These are phyloP conservation scores for Mactromeris polynyma DNA, from an alignment of 2,888 invertebrate genomes.

Conservation along the genomic window DNA sequence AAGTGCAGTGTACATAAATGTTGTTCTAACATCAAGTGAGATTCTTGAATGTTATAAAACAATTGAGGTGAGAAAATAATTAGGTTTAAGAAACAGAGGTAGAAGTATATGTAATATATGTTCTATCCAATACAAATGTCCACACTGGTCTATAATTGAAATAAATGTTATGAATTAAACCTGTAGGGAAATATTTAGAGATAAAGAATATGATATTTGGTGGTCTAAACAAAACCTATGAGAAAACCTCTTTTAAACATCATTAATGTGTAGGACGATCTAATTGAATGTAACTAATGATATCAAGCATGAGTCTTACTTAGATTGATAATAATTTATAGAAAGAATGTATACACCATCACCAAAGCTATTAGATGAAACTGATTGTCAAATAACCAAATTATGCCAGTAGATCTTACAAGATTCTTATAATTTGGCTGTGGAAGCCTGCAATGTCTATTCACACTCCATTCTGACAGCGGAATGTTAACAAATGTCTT, in stretches of 20 bases:
- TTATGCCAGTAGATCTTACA: constrained; percentile 8
- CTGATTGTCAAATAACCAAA: constrained; percentile 13
- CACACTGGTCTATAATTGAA: too few species aligned
- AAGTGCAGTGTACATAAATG: too few species aligned
- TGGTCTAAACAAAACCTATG: background rate
- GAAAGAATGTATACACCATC: constrained; percentile 1
- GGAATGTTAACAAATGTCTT: constrained; percentile 42
- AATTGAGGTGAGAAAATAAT: too few species aligned
- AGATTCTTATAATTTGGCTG: constrained; percentile 8
- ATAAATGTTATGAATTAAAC: too few species aligned
- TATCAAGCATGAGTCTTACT: background rate
- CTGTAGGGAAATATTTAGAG: too few species aligned
- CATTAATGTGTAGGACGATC: background rate
- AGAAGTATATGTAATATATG: too few species aligned
- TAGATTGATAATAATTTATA: background rate
- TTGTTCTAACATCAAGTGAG: too few species aligned
- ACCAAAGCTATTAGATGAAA: background rate
- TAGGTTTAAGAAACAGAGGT: too few species aligned
- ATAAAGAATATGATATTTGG: too few species aligned
- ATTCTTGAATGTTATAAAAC: too few species aligned
- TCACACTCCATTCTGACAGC: constrained; percentile 32
- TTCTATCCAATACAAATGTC: too few species aligned
- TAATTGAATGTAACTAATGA: background rate
- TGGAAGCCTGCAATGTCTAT: constrained; percentile 32
- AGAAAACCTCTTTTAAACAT: constrained; percentile 12